A percentile compares a stretch with the other conserved stretches of the same genome.
phyloP scores from a whole-genome alignment of 2,888 invertebrate species.

The Oxystoma pomonae region DNA sequence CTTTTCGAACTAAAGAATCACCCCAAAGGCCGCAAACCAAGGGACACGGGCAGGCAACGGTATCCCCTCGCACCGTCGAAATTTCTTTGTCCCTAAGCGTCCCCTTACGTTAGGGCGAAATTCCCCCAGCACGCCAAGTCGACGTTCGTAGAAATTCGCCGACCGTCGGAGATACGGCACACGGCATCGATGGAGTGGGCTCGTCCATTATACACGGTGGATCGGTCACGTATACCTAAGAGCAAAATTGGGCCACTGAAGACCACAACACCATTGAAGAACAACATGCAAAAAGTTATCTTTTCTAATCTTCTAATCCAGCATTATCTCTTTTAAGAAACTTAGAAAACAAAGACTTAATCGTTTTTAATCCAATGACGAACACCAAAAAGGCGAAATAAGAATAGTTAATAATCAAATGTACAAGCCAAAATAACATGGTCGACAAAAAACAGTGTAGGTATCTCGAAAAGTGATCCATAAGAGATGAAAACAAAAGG shows the following conservation, averaged over 20 bases:
- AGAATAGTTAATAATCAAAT: too few species aligned
- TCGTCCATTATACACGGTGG: constrained; percentile 10
- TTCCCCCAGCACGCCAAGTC: constrained; percentile 20
- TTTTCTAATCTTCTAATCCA: too few species aligned
- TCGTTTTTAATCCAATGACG: too few species aligned
- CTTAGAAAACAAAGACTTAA: too few species aligned
- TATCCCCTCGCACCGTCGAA: constrained; percentile 1
- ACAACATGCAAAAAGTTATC: background rate
- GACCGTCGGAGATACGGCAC: constrained; percentile 16
- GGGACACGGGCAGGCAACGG: constrained; percentile 19
- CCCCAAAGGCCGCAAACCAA: constrained; percentile 32
- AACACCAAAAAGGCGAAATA: too few species aligned
- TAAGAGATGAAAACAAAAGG: too few species aligned
- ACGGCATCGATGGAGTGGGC: constrained; percentile 18
- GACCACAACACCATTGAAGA: background rate
- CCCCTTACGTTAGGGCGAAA: constrained; percentile 15
- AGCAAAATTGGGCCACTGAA: background rate
- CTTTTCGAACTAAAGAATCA: constrained; percentile 46
- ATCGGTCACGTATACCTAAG: background rate
- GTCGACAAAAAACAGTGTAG: too few species aligned
- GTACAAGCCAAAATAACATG: too few species aligned
- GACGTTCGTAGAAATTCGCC: constrained; percentile 15
- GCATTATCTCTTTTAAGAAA: too few species aligned
- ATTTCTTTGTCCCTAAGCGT: constrained; percentile 12
- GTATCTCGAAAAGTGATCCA: too few species aligned